A percentile compares a stretch with the other conserved stretches of the same genome.
Conservation (phyloP, 2,888 invertebrate species). For the Lydus trimaculatus region DNA sequence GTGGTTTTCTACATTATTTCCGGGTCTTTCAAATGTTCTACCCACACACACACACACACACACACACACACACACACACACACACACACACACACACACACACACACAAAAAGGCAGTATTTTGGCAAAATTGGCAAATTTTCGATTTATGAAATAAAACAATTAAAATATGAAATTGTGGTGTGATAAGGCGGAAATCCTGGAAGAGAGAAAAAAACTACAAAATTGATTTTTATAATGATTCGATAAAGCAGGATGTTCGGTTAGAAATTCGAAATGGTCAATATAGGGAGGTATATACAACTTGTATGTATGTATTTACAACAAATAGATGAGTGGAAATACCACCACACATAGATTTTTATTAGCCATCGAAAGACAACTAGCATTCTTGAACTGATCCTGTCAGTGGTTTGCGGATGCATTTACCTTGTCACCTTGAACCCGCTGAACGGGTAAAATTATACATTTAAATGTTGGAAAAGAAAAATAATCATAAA, state of each 20-base stretch:
- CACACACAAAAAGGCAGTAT: not conserved
- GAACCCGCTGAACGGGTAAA: slow-evolving; percentile 7
- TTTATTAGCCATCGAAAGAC: slow-evolving; percentile 7
- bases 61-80: too few relatives aligned
- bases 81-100: too few relatives aligned
- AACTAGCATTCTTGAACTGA: slow-evolving; percentile 8
- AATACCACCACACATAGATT: not conserved
- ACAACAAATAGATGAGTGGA: not conserved
- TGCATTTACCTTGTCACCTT: slow-evolving; percentile 11
- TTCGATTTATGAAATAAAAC: not conserved
- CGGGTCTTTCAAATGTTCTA: not conserved
- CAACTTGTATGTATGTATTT: too few relatives aligned
- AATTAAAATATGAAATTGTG: not conserved
- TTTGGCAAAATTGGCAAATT: not conserved
- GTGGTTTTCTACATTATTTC: not conserved
- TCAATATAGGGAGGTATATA: not conserved
- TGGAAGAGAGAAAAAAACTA: not conserved
- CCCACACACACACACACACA: too few relatives aligned
- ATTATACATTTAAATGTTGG: slow-evolving; percentile 8
- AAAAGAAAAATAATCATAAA: slow-evolving; percentile 7
- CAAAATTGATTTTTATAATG: not conserved
- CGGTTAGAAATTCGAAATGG: too few relatives aligned
- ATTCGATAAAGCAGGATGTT: not conserved
- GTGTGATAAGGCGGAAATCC: slow-evolving; percentile 8
- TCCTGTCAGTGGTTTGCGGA: slow-evolving; percentile 11